Evolutionary conservation across 2,888 invertebrate genomes (phyloP), one percentile per base, ranked within the genome.

Genomic region (Atrina japonica): DNA sequence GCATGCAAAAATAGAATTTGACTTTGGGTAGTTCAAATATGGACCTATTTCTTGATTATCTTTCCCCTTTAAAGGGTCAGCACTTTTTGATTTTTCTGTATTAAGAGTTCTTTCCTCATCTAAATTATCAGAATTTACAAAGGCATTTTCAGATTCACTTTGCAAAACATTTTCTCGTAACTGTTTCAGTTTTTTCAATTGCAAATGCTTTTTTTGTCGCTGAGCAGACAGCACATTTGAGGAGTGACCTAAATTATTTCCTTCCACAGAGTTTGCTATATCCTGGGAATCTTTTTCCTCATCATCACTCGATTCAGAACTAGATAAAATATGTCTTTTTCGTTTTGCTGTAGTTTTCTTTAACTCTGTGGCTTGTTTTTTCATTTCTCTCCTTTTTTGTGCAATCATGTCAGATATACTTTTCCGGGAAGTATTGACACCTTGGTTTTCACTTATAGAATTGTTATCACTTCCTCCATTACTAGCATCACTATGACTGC

Each of bases 391-490:
- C 52, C 83, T 76, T 66, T 83, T 86, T 61, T 80, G 77, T 14
- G 75, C 80, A 16, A 86, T 83, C 47, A 85, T 69, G 41, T 81
- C 77, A 6, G 81, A 76, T 55, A 86, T 82, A 47, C 75, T 81
- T 49, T 68, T 68, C 6, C 75, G 53, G 27, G 60, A 47, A 49
- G 23, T 61, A 6, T 52, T 30, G 16, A 14, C 29, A 25, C 7
- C 23, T 14, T 16, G 11, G 21, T 64, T 64, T 23, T 27, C 40
- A 25, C 11, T 18, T 21, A 14, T 16, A 16, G 65, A 50, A 67
- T 53, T 49, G 47, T 50, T 55, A 40, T 14, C 29, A n/a, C 23
- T 21, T 29, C 27, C 6, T 30, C 14, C 49, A 49, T 21, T 61
- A 18, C 60, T 60, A 2, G 18, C 2, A 16, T 52, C 41, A 25